These are phyloP conservation scores for Phortica variegata DNA, from an alignment of 1,140 invertebrate genomes.

Conservation along the genomic window DNA sequence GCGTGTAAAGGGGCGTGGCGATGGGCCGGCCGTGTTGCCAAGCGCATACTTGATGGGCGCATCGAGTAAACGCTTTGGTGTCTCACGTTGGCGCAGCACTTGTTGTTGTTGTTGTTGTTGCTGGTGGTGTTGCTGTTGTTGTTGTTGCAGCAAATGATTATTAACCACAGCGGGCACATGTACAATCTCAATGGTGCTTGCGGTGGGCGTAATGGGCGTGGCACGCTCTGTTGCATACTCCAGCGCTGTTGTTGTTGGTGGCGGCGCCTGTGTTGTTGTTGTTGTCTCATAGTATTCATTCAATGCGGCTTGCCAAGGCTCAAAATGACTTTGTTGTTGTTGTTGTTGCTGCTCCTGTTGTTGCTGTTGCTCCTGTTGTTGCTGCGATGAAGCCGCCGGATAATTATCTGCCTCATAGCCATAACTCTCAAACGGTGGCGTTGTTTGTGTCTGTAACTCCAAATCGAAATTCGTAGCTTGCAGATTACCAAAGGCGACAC, in stretches of 20 bases:
- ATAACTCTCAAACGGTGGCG: slow-evolving; percentile 43
- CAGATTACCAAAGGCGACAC: too few relatives aligned
- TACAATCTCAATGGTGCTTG: background rate
- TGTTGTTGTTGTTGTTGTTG: background rate
- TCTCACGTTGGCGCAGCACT: slow-evolving; percentile 28
- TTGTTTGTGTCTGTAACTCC: slow-evolving; percentile 21
- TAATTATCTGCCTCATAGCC: slow-evolving; percentile 58
- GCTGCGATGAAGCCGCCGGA: slow-evolving; percentile 41
- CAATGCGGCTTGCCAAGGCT: background rate
- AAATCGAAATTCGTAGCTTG: too few relatives aligned
- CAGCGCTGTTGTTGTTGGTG: slow-evolving; percentile 12
- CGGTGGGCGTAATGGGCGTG: background rate
- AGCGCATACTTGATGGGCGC: slow-evolving; percentile 42
- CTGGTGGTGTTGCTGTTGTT: too few relatives aligned
- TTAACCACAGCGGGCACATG: slow-evolving; percentile 22
- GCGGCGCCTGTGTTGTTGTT: slow-evolving; percentile 27
- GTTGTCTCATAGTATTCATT: slow-evolving; percentile 8
- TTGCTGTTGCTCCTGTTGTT: slow-evolving; percentile 28
- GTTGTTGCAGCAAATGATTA: slow-evolving; percentile 20
- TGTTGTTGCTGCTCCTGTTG: background rate
- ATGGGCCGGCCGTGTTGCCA: slow-evolving; percentile 8
- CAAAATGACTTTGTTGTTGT: background rate
- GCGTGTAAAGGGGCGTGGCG: slow-evolving; percentile 41
- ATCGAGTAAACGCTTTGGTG: slow-evolving; percentile 46
- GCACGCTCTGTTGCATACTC: slow-evolving; percentile 13